phyloP scores from a whole-genome alignment of 1,140 invertebrate species.

The Penaeus chinensis region DNA sequence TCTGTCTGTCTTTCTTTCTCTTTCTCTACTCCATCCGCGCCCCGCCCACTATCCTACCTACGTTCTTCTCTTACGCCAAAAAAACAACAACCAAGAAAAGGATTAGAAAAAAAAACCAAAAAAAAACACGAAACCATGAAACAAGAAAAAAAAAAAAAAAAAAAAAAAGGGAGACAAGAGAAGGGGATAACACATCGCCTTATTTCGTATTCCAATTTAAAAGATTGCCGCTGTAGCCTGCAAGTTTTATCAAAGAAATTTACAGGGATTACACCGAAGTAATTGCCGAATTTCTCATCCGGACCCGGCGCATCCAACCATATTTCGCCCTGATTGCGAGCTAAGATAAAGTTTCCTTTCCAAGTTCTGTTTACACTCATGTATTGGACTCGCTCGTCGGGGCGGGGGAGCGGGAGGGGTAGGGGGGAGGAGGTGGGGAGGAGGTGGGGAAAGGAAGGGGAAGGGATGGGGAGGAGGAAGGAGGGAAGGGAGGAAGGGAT shows the following conservation, averaged over 20 bases:
- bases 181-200: conserved; percentile 42
- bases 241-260: conserved; percentile 56
- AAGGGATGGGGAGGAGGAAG: not conserved
- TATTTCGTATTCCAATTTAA: conserved; percentile 57
- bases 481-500: not conserved
- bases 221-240: conserved; percentile 46
- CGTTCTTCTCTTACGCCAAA: too few species aligned
- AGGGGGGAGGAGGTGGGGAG: not conserved
- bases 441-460: not conserved
- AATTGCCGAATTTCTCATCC: conserved; percentile 52
- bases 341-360: conserved; percentile 38
- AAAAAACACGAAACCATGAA: too few species aligned
- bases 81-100: too few species aligned
- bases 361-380: conserved; percentile 51
- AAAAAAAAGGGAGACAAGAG: too few species aligned
- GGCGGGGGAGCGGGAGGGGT: not conserved
- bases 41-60: too few species aligned
- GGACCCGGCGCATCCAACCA: conserved; percentile 33
- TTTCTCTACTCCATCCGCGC: too few species aligned
- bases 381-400: conserved; percentile 32
- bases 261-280: conserved; percentile 50
- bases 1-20: too few species aligned
- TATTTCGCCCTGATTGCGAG: conserved; percentile 37
- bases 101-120: too few species aligned
- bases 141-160: too few species aligned